These are phyloP conservation scores for Calycopis cecrops DNA, from an alignment of 1,140 invertebrate genomes.

Conservation along the genomic window DNA sequence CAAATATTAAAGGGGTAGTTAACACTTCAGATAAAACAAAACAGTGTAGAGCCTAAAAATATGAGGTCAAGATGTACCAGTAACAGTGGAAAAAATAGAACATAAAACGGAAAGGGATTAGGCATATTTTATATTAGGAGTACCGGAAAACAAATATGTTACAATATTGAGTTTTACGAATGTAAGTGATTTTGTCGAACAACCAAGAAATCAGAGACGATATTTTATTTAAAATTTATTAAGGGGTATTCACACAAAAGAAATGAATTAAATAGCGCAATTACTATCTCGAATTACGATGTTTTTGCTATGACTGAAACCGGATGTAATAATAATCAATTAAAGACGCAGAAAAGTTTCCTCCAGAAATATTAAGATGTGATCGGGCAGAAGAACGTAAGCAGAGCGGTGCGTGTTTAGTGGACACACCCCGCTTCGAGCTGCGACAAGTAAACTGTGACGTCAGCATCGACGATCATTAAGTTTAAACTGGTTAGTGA, in stretches of 20 bases:
- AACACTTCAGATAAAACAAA: too few species aligned
- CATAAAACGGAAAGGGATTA: slow-evolving; percentile 28
- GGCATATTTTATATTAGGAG: slow-evolving; percentile 25
- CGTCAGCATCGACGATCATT: slow-evolving; percentile 13
- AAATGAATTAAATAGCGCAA: slow-evolving; percentile 9
- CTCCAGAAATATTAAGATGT: slow-evolving; percentile 19
- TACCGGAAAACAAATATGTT: slow-evolving; percentile 24
- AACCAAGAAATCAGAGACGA: neutral
- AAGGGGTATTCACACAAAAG: slow-evolving; percentile 26
- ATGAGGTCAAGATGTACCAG: slow-evolving; percentile 10
- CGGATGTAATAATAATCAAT: slow-evolving; percentile 20
- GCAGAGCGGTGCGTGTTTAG: neutral
- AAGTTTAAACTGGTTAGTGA: slow-evolving; percentile 24
- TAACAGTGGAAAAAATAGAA: slow-evolving; percentile 26
- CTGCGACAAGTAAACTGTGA: slow-evolving; percentile 14
- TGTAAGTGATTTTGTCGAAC: slow-evolving; percentile 16
- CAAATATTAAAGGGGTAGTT: too few species aligned
- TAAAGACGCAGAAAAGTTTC: slow-evolving; percentile 18
- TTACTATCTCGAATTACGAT: slow-evolving; percentile 10
- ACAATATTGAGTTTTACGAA: neutral
- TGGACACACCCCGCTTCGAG: slow-evolving; percentile 10
- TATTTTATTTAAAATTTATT: slow-evolving; percentile 18
- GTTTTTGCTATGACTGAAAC: slow-evolving; percentile 25
- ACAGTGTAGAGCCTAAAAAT: too few species aligned
- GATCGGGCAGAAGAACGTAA: slow-evolving; percentile 20